phyloP scores from a whole-genome alignment of 1,140 invertebrate species.

The Plectus sambesii region DNA sequence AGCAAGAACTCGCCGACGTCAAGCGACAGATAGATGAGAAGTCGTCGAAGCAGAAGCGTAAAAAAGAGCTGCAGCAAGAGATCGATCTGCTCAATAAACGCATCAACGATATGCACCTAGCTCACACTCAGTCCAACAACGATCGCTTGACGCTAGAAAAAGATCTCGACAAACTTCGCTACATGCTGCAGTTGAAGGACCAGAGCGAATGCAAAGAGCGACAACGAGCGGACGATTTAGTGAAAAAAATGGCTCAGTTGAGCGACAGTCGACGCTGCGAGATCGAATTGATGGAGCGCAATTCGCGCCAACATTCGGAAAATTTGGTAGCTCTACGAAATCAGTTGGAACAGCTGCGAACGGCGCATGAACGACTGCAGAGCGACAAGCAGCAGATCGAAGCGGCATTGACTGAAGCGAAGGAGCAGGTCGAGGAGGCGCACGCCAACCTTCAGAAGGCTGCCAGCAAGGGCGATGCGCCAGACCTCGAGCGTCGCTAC shows the following conservation, averaged over 20 bases:
- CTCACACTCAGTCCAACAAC: constrained; percentile 2
- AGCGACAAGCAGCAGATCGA: no score
- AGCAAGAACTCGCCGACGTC: constrained; percentile 23
- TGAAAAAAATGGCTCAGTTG: constrained; percentile 11
- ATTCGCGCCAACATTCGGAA: constrained; percentile 20
- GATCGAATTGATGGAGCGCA: no score
- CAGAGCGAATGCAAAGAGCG: background rate
- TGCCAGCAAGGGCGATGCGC: constrained; percentile 8
- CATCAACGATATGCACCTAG: constrained; percentile 13
- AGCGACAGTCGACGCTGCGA: constrained; percentile 9
- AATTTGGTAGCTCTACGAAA: constrained; percentile 16
- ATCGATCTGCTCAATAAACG: constrained; percentile 28
- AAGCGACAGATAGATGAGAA: constrained; percentile 20
- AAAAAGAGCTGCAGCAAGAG: constrained; percentile 33
- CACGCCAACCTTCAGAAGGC: no score
- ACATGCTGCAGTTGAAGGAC: no score
- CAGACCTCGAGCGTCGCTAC: constrained; percentile 29
- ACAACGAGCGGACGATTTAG: constrained; percentile 4
- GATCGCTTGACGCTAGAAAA: constrained; percentile 17
- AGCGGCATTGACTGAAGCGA: constrained; percentile 15
- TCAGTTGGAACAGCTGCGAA: no score
- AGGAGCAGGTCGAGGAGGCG: constrained; percentile 18
- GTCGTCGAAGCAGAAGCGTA: constrained; percentile 28
- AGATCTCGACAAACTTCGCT: constrained; percentile 13
- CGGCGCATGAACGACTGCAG: no score